Base-by-base conservation (phyloP, 2,113 vertebrate species). In the Varanus salvator region DNA sequence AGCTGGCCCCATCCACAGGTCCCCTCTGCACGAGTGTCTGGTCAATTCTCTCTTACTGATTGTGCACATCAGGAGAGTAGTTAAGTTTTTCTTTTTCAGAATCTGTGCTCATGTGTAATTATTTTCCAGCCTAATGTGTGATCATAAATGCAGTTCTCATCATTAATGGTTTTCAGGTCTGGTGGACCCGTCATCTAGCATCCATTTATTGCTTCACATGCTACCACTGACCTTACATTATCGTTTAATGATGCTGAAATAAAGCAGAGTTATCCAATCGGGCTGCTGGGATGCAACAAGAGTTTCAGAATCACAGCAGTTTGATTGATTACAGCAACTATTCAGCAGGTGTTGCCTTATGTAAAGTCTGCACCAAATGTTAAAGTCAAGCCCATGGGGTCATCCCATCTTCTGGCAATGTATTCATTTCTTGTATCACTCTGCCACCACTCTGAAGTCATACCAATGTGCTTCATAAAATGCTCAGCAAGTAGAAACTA, bases 231-330 rank as follows among this genome's bases (percentile, higher is more conserved):
- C 89, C n/a, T 2, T 82, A 38, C 81, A 64, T 78, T 92, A 84
- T 88, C 84, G 81, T 87, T 92, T 91, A 94, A 94, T 81, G 87
- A 88, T 74, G 71, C 50, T 94, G 91, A 93, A 94, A 95, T 93
- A 57, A 93, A 87, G 83, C 68, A 50, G 92, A 84, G 0, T 0
- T 80, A 89, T 90, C 88, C 52, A 88, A 50, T 93, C 2, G 60
- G 85, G 31, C 60, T 29, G n/a, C 90, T 68, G 71, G 54, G 80
- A 0, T 94, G 90, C 48, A 89, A 82, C 75, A 66, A 83, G 89
- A 80, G 89, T 86, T 85, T 31, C n/a, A 6, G 90, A n/a, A 69
- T 91, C 84, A 4, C 76, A 0, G 85, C 50, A 25, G 85, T 44
- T 60, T 72, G 6, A 68, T 64, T 60, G 90, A 34, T 86, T 90